Evolutionary conservation across 2,113 vertebrate genomes (phyloP).

Genomic region (Geococcyx californianus): DNA sequence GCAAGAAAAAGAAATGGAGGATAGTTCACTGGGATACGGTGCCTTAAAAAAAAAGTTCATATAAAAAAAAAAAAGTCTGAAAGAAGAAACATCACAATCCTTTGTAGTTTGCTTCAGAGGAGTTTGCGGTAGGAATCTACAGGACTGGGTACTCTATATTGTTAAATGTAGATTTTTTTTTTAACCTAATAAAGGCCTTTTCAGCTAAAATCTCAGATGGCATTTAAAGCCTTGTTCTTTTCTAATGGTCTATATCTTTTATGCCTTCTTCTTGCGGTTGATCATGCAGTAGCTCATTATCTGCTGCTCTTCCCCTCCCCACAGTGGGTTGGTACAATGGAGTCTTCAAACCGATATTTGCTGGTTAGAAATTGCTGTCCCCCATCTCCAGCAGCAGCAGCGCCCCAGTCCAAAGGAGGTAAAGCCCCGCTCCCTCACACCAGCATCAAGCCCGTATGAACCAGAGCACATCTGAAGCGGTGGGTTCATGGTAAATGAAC

Average conservation of each 20-base stretch:
- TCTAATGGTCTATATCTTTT: conserved; percentile 28
- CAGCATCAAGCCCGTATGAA: rapidly evolving
- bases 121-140: conserved; percentile 48
- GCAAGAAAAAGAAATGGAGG: conserved; percentile 75
- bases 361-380: neutral
- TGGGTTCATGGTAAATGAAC: neutral
- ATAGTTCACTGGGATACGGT: conserved; percentile 65
- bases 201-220: conserved; percentile 42
- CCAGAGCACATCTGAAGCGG: rapidly evolving
- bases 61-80: conserved; percentile 59
- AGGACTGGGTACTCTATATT: conserved; percentile 39
- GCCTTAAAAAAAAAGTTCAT: conserved; percentile 71
- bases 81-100: conserved; percentile 73
- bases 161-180: conserved; percentile 54
- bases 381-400: neutral
- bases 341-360: neutral
- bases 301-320: conserved; percentile 22
- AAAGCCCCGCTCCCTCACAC: neutral
- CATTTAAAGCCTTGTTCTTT: conserved; percentile 60
- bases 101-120: conserved; percentile 77
- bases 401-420: neutral
- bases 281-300: conserved; percentile 24
- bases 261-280: conserved; percentile 26
- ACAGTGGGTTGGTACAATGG: neutral
- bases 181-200: conserved; percentile 38